A percentile compares a stretch with the other conserved stretches of the same genome.
Evolutionary conservation across 2,113 vertebrate genomes (phyloP).

Genomic region (Pelecanoides urinatrix): DNA sequence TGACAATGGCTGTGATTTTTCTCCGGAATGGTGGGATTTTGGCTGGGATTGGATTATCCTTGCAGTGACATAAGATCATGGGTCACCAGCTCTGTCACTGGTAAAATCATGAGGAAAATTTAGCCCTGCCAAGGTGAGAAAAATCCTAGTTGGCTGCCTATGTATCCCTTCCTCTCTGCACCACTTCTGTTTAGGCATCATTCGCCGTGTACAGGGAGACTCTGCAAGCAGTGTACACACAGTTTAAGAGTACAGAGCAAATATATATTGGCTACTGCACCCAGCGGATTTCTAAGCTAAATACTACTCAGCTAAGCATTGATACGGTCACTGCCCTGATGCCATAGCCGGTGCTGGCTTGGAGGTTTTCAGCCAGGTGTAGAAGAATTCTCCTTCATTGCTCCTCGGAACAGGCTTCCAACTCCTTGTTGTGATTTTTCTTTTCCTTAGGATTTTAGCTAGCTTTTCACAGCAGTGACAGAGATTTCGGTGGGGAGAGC

Average conservation of each 20-base stretch:
- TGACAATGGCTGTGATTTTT: not conserved
- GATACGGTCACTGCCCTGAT: not conserved
- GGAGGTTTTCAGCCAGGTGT: not conserved
- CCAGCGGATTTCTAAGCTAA: not conserved
- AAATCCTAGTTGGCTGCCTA: not conserved
- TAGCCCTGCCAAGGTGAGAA: not conserved
- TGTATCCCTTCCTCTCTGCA: not conserved
- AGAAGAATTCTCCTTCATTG: not conserved
- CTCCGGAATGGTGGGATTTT: not conserved
- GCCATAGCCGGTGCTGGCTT: not conserved
- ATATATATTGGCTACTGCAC: not conserved
- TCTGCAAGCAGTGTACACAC: not conserved
- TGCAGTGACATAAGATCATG: not conserved
- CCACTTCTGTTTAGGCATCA: not conserved
- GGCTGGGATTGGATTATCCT: not conserved
- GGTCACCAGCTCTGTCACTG: not conserved
- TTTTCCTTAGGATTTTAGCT: not conserved
- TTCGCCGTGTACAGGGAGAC: not conserved
- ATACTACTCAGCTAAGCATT: not conserved
- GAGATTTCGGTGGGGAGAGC: not conserved
- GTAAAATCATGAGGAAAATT: not conserved
- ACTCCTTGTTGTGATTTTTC: not conserved
- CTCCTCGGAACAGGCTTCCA: not conserved
- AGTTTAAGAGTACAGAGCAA: not conserved
- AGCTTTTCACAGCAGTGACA: not conserved